Base-by-base conservation (phyloP, 1,140 invertebrate species). In the Magallana gigas region DNA sequence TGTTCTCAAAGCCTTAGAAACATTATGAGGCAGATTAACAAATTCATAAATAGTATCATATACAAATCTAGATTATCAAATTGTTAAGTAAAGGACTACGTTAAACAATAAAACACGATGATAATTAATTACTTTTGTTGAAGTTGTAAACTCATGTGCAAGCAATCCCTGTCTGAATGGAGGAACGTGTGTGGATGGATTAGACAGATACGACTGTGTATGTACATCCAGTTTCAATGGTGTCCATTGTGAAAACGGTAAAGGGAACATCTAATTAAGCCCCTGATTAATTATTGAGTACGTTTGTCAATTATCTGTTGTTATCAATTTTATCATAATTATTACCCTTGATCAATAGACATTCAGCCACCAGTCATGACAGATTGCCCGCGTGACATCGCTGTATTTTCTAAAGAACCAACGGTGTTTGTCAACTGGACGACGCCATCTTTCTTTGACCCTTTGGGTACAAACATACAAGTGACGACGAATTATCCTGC, bases 121-220 rank as follows among this genome's bases (percentile, higher is more conserved):
- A 23, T 23, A 23, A 23, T 23, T 48, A 48, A 4, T 48, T 56
- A 71, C 81, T 57, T 59, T 60, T 68, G 68, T 85, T 89, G 57
- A 57, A 92, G 91, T 85, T 85, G 88, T 88, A 0, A 71, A 85
- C 2, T 86, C 88, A 7, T 91, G 90, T 56, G 58, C 29, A 71
- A 97, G 97, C 94, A 93, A 95, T 12, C 97, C 97, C 9, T 98
- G 98, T 93, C 95, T 95, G 57, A 96, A 97, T 86, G 96, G 96
- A 1, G 96, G 96, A 0, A 96, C 95, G 1, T 98, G 97, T 93
- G 91, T 94, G 2, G 96, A 97, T 93, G 93, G 96, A 8, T 95
- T 96, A 83, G 97, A 96, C 97, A 86, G 89, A 84, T 90, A 93
- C 89, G 97, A 97, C 3, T 98, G 98, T 94, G 93, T 93, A 1